These are phyloP conservation scores for Acinonyx jubatus DNA, from an alignment of 2,113 vertebrate species.

Conservation along the genomic window DNA sequence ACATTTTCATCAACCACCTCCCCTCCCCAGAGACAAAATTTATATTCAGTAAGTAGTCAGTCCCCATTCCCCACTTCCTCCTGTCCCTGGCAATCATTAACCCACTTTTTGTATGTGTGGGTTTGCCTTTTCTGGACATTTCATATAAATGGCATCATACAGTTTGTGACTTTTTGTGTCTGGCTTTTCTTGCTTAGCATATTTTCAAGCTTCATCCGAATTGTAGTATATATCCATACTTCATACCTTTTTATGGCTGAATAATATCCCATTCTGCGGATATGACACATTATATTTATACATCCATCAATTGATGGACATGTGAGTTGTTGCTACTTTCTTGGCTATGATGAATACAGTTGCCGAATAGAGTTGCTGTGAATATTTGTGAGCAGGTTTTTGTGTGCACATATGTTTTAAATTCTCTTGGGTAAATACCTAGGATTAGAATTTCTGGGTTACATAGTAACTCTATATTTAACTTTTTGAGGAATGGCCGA, in stretches of 20 bases:
- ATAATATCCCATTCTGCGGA: background rate
- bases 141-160: background rate
- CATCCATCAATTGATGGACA: background rate
- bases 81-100: background rate
- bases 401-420: background rate
- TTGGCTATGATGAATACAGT: background rate
- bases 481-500: background rate
- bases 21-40: background rate
- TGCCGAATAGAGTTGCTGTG: background rate
- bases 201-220: conserved; percentile 7
- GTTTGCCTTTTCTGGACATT: background rate
- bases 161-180: background rate
- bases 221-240: background rate
- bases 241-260: background rate
- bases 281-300: background rate
- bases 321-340: background rate
- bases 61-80: background rate
- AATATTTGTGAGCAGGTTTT: conserved; percentile 23
- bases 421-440: background rate
- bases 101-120: background rate
- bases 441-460: background rate
- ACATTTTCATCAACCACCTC: background rate
- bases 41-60: background rate
- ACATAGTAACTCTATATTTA: background rate
- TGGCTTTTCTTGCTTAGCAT: background rate